Conservation (phyloP, 2,797 vertebrate species). For the Peromyscus melanophrys region DNA sequence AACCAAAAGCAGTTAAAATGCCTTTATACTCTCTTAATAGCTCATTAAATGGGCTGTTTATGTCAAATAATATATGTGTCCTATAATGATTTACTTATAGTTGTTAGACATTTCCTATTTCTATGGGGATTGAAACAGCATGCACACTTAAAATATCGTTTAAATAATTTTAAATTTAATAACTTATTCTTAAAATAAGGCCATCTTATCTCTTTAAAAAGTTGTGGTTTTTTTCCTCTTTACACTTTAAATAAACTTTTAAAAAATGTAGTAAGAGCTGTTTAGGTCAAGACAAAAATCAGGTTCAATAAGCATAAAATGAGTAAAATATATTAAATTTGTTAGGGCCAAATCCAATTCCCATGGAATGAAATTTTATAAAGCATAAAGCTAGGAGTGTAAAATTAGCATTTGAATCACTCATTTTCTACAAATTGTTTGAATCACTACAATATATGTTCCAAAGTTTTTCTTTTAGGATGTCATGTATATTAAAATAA, state of each 20-base stretch:
- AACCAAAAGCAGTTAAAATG: background rate
- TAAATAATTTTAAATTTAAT: conserved; percentile 40
- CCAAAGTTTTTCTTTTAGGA: conserved; percentile 3
- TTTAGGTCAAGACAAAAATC: conserved; percentile 65
- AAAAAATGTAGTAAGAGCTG: conserved; percentile 10
- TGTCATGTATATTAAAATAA: background rate
- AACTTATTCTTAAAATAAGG: background rate
- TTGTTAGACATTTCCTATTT: background rate
- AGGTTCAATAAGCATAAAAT: conserved; percentile 50
- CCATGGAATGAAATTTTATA: conserved; percentile 10
- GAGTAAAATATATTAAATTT: conserved; percentile 46
- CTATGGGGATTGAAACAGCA: background rate
- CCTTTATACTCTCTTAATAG: background rate
- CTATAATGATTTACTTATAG: background rate
- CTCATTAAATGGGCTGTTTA: background rate
- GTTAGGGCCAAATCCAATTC: conserved; percentile 62
- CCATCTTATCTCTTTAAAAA: background rate
- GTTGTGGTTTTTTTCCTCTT: background rate
- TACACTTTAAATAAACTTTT: conserved; percentile 38
- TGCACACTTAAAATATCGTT: background rate
- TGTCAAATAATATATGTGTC: background rate
- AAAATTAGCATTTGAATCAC: conserved; percentile 25
- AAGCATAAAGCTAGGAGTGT: background rate
- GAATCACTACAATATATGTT: background rate
- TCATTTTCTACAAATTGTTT: conserved; percentile 30